Base-by-base conservation (phyloP, 2,113 vertebrate genomes). In the Oplegnathus fasciatus region DNA sequence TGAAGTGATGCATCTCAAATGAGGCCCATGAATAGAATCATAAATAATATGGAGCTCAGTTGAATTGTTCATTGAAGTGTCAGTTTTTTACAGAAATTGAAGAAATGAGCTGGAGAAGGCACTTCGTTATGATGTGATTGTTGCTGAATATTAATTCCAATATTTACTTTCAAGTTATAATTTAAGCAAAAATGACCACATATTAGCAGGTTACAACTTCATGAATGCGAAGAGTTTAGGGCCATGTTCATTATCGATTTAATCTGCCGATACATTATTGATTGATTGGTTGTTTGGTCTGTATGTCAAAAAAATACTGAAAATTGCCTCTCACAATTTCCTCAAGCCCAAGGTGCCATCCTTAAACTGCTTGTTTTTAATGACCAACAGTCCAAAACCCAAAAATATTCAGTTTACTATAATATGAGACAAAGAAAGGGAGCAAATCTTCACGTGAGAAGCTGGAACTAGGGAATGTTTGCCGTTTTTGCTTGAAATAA, bases 1-100 rank as follows among this genome's bases (percentile, higher is more conserved):
- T 90, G 58, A 83, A 82, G 86, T 88, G 87, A 92, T 80, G 75
- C 83, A 48, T 86, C 79, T 68, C 67, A 91, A 89, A 86, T 86
- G 80, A 84, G 69, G 32, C 6, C 69, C 75, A 75, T 73, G 50
- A 89, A 80, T 74, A 68, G 74, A 84, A 65, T 48, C 75, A 68
- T 61, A 70, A 84, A 84, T 80, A 62, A 78, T 48, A 37, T 50
- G 76, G 2, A 30, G 62, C 40, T 30, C 14, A 22, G 69, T 40
- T 24, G 9, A 71, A 66, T 30, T 50, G 26, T 17, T 20, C 30
- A 30, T 52, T 22, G 8, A 9, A 24, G 13, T 15, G 15, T 46
- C 28, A 4, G 3, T 26, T 50, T 84, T 85, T 69, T 10, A 70
- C 61, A 28, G 44, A 81, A 70, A 72, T 20, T 2, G 28, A 24